Base-by-base conservation (phyloP, 2,797 vertebrate species). In the Hemitrygon akajei region DNA sequence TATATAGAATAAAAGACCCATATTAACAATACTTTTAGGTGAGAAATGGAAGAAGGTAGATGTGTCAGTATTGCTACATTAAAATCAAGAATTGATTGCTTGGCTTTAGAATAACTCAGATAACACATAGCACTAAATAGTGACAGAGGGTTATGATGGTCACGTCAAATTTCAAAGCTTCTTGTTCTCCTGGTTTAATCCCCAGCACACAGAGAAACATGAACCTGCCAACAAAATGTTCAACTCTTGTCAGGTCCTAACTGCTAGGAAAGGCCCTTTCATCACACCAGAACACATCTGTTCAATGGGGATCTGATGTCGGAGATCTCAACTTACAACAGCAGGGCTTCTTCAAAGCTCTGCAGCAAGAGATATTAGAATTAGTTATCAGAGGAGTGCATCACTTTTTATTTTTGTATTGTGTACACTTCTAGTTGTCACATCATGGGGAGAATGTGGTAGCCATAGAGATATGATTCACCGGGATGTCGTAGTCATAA, bases 61-160 rank as follows among this genome's bases (percentile, higher is more conserved):
- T n/a, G 63, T 69, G 56, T 37, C 84, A 87, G 47, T 34, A 69
- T 89, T 89, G 60, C 60, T 63, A 89, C n/a, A 60, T 20, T 60
- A 60, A 86, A 56, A 86, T 89, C 86, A 69, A 89, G 63, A 89
- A 89, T 89, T 63, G 86, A 89, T 69, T 89, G 69, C 34, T 89
- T 89, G 60, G 4, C 63, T 69, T 69, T 89, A 89, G 34, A 34
- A 37, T 22, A 73, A 25, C 25, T 75, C 25, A 75, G 71, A 34
- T 69, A 9, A 34, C 18, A 89, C 86, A 66, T 34, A 69, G 69
- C 30, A 12, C 60, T 7, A 87, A 12, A 14, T 63, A 30, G n/a
- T 89, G 86, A 89, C 86, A 69, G 86, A 89, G 86, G 86, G 86
- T 69, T 69, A 69, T 20, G 10, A 69, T 89, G 86, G 86, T 69